Conservation (phyloP, 2,888 invertebrate genomes). For the Drosophila anomelani region DNA sequence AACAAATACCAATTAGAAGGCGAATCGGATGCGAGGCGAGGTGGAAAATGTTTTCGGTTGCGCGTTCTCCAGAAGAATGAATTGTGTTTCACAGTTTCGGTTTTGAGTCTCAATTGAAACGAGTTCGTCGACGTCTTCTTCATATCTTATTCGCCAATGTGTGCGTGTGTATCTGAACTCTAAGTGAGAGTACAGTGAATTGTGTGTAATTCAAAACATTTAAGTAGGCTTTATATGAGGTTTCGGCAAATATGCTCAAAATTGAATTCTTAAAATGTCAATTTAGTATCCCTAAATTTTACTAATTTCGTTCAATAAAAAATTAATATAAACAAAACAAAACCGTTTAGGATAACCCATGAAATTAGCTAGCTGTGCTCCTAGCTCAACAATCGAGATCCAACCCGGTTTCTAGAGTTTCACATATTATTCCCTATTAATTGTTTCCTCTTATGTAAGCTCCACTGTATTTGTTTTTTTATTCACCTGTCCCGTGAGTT, state of each 20-base stretch:
- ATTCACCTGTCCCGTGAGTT: conserved; percentile 26
- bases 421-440: not conserved
- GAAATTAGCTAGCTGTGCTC: no score
- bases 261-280: no score
- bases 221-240: no score
- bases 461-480: conserved; percentile 11
- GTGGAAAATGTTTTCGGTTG: conserved; percentile 55
- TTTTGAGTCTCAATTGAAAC: conserved; percentile 67
- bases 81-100: conserved; percentile 58
- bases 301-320: no score
- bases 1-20: conserved; percentile 57
- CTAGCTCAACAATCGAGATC: no score
- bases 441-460: not conserved
- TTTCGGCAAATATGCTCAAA: not conserved
- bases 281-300: no score
- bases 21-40: conserved; percentile 32
- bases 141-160: conserved; percentile 52
- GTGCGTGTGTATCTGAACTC: conserved; percentile 2
- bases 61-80: conserved; percentile 64
- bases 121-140: conserved; percentile 71
- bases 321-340: no score
- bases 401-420: no score
- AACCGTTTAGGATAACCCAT: no score
- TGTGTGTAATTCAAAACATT: not conserved
- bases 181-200: conserved; percentile 14